Base-by-base conservation (phyloP, 2,888 invertebrate species). In the Drosophila seclusa region DNA sequence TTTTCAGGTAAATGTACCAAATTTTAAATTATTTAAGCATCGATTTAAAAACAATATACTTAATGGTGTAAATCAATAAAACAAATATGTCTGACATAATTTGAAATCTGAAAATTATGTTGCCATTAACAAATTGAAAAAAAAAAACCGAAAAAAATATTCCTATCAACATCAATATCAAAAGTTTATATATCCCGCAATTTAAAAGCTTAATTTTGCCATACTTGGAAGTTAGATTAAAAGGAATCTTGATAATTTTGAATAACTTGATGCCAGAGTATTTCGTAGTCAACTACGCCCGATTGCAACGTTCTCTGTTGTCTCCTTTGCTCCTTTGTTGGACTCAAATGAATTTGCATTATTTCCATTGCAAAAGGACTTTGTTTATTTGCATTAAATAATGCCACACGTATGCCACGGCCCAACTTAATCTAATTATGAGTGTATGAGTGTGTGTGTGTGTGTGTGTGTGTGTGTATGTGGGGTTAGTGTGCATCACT, bases 371-470 rank as follows among this genome's bases (percentile, higher is more conserved):
- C 69, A 73, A 68, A 70, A 80, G 49, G 58, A 67, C 70, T 86
- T 86, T 80, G 64, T 53, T 68, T 68, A 63, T 66, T 64, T 76
- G 64, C 64, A 61, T 61, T 55, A 59, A 60, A 52, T 60, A 53
- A 53, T 38, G 21, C 32, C 36, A 32, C 18, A 18, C 8, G 49
- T 13, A 32, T 18, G 1, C 24, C 36, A 13, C n/a, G 16, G 18
- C 31, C 48, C 49, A 64, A 67, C 34, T 71, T 88, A 86, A 85
- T 85, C 83, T 70, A 83, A 83, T 86, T 88, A 83, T 53, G 54
- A 34, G 24, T 49, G 31, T 69, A 11, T 42, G 54, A 64, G 52
- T 21, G 27, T 10, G 10, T 3, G 31, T 31, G 10, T 31, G 31
- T 31, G 31, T 31, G 10, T 4, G 32, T 32, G 32, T 31, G 31